A percentile compares a stretch with the other conserved stretches of the same genome.
These are phyloP conservation scores for Etheostoma perlongum DNA, from an alignment of 2,797 vertebrate genomes.

Conservation along the genomic window DNA sequence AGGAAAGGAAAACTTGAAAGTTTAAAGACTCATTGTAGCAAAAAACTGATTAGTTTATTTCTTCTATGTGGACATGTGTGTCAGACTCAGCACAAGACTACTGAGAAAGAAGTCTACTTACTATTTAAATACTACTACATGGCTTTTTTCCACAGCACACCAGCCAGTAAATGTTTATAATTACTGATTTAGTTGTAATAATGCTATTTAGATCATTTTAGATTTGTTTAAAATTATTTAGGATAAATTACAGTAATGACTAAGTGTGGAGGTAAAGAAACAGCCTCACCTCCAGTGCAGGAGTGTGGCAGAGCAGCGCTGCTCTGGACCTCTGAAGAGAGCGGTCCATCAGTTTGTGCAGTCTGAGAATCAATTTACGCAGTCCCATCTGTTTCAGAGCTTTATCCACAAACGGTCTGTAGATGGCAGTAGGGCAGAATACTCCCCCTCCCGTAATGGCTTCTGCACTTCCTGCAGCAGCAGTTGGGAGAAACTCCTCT, in stretches of 20 bases:
- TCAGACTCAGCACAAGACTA: not conserved
- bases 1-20: no score
- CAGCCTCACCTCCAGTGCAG: constrained; percentile 89
- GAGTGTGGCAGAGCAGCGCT: constrained; percentile 90
- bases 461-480: constrained; percentile 68
- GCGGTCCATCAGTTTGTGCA: constrained; percentile 99
- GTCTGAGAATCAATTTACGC: constrained; percentile 95
- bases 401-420: constrained; percentile 99
- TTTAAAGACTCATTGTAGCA: no score
- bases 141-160: not conserved
- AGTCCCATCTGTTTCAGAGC: constrained; percentile 99
- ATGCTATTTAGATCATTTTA: not conserved
- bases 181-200: not conserved
- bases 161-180: no score
- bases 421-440: constrained; percentile 94
- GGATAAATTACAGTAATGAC: not conserved
- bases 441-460: constrained; percentile 72
- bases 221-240: not conserved
- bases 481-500: constrained; percentile 86
- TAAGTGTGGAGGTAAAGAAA: not conserved
- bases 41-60: no score
- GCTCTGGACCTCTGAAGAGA: constrained; percentile 95
- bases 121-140: not conserved
- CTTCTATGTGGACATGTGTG: not conserved
- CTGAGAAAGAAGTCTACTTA: not conserved